phyloP scores from a whole-genome alignment of 2,113 vertebrate species.

The Podilymbus podiceps region DNA sequence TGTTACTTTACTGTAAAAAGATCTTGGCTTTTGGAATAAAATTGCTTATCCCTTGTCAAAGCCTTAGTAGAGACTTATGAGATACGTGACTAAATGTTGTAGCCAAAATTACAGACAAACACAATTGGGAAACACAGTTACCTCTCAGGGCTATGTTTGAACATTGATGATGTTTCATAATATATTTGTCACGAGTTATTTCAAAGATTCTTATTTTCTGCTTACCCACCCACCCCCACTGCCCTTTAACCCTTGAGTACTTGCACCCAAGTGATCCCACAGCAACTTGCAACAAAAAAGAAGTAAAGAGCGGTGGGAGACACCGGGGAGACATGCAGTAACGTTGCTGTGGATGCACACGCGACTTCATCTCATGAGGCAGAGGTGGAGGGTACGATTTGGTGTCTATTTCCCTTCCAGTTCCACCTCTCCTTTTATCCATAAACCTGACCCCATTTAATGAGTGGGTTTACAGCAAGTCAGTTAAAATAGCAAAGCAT shows the following conservation, averaged over 20 bases:
- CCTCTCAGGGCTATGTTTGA: background rate
- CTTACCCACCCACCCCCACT: background rate
- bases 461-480: background rate
- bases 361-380: background rate
- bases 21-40: background rate
- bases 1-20: background rate
- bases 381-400: accelerated
- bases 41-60: background rate
- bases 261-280: background rate
- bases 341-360: background rate
- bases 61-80: background rate
- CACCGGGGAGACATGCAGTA: accelerated
- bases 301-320: background rate
- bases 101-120: background rate
- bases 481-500: background rate
- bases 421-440: background rate
- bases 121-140: background rate
- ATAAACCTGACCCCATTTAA: background rate
- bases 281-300: background rate
- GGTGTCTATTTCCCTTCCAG: background rate
- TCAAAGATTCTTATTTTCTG: background rate
- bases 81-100: background rate
- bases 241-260: background rate
- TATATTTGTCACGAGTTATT: background rate
- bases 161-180: background rate